These are phyloP conservation scores for Macaca mulatta DNA, from an alignment of 2,113 vertebrate genomes.

Conservation along the genomic window DNA sequence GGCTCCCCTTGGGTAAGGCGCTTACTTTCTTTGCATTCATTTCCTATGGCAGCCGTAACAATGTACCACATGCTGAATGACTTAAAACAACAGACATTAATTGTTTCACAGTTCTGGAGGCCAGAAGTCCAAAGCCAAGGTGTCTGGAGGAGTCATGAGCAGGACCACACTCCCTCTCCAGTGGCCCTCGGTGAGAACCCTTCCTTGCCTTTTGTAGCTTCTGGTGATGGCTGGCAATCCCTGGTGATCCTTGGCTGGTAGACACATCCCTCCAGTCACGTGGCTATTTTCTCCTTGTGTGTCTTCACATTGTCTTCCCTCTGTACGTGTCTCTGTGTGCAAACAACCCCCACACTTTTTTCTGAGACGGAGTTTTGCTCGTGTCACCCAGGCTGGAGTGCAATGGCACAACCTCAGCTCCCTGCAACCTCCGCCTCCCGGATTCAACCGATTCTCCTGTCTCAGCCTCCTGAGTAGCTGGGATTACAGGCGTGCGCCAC, in stretches of 20 bases:
- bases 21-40: background rate
- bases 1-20: background rate
- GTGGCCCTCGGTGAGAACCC: fast-evolving
- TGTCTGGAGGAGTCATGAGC: background rate
- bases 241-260: background rate
- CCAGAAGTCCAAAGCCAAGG: background rate
- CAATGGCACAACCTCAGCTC: no score
- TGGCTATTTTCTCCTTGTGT: fast-evolving
- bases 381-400: no score
- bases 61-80: fast-evolving
- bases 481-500: no score
- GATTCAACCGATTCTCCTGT: no score
- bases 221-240: background rate
- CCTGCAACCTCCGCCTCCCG: no score
- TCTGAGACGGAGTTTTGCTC: no score
- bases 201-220: background rate
- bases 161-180: background rate
- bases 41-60: background rate
- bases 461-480: no score
- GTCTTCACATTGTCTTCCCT: fast-evolving
- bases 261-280: fast-evolving
- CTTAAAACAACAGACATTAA: no score
- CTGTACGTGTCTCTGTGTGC: background rate
- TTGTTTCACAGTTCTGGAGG: background rate
- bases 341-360: background rate